phyloP scores from a whole-genome alignment of 2,888 invertebrate genomes.

The Tiliacea citrago region DNA sequence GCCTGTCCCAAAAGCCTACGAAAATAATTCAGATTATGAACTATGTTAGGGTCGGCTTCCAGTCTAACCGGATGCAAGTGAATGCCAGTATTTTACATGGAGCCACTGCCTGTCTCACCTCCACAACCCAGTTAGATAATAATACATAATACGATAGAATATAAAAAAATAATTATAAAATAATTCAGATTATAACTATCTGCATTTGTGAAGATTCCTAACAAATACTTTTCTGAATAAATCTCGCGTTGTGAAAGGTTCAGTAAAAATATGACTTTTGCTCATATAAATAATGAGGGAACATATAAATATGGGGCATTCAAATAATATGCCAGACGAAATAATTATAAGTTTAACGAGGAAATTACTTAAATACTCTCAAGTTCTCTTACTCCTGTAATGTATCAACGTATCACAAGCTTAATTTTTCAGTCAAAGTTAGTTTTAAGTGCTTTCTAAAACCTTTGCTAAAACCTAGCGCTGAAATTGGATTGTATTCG shows the following conservation, averaged over 20 bases:
- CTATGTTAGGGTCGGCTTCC: no score
- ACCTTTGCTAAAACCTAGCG: background rate
- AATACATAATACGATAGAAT: no score
- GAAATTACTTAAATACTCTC: background rate
- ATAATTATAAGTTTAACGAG: background rate
- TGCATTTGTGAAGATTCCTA: background rate
- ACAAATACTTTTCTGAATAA: background rate
- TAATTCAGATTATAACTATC: background rate
- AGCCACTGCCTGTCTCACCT: no score
- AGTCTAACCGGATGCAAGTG: no score
- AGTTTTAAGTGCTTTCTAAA: slow-evolving; percentile 14
- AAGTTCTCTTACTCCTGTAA: background rate
- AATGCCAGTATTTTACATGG: no score
- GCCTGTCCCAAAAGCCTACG: background rate
- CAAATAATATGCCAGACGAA: background rate
- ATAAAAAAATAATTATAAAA: no score
- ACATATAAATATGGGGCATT: background rate
- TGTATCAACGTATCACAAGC: background rate
- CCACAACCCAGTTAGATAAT: no score
- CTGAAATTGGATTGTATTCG: slow-evolving; percentile 1
- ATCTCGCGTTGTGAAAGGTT: background rate
- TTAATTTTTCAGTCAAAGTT: background rate
- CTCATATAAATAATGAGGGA: no score
- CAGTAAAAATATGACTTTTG: background rate
- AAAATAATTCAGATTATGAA: background rate